A percentile compares a stretch with the other conserved stretches of the same genome.
Conservation (phyloP, 2,113 vertebrate genomes). For the Chloropsis cyanopogon region DNA sequence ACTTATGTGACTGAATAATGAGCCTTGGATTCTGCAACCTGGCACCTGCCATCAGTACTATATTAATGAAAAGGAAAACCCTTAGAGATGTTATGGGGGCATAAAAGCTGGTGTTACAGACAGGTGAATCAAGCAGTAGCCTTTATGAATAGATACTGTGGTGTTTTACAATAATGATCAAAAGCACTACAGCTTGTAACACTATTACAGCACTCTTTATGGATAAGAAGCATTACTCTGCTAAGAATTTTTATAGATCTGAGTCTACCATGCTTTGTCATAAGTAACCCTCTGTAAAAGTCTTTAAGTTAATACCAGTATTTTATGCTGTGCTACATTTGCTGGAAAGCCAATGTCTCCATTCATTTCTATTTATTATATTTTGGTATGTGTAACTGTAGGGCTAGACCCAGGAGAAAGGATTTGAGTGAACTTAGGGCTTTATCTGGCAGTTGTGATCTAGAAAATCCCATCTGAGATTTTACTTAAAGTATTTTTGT, state of each 20-base stretch:
- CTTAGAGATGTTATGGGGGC: neutral
- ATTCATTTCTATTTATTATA: neutral
- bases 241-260: constrained; percentile 14
- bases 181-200: constrained; percentile 22
- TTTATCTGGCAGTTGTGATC: neutral
- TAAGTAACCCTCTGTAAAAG: neutral
- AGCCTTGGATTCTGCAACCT: constrained; percentile 45
- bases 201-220: neutral
- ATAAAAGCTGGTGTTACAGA: constrained; percentile 17
- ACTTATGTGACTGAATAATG: constrained; percentile 22
- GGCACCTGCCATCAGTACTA: constrained; percentile 7
- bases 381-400: neutral
- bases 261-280: neutral
- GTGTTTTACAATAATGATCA: constrained; percentile 32
- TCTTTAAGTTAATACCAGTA: neutral
- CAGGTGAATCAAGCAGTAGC: neutral
- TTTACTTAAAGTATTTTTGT: neutral
- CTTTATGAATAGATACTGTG: neutral
- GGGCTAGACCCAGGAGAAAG: neutral
- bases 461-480: neutral
- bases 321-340: neutral
- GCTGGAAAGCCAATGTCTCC: neutral
- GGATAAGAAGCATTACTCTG: constrained; percentile 1
- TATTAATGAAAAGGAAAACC: constrained; percentile 35
- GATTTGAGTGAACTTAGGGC: neutral